Percentiles rank a stretch among this genome's conserved stretches.
phyloP scores from a whole-genome alignment of 2,888 invertebrate genomes.

The Temnothorax unifasciatus region DNA sequence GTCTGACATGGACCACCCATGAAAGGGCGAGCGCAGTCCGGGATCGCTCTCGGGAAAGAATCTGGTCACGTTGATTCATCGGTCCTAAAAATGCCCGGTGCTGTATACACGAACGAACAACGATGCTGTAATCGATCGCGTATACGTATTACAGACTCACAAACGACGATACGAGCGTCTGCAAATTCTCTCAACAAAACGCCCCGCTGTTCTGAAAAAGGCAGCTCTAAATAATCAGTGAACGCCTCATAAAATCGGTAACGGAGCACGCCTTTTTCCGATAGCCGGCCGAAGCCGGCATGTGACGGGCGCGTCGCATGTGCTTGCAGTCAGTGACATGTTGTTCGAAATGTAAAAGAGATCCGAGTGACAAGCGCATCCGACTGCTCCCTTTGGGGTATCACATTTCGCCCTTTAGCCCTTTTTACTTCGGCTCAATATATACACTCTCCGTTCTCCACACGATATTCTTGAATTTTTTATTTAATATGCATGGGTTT shows the following conservation, averaged over 20 bases:
- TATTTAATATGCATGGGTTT: not conserved
- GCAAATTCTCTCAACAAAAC: slow-evolving; percentile 10
- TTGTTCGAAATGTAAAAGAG: slow-evolving; percentile 53
- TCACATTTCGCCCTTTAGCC: slow-evolving; percentile 29
- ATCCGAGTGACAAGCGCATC: slow-evolving; percentile 55
- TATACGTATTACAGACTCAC: not conserved
- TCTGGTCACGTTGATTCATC: slow-evolving; percentile 48
- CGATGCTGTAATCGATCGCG: slow-evolving; percentile 43
- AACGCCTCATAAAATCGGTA: slow-evolving; percentile 43
- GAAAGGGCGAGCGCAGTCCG: slow-evolving; percentile 11
- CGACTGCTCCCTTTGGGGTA: slow-evolving; percentile 14
- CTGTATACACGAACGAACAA: slow-evolving; percentile 19
- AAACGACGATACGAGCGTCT: not conserved
- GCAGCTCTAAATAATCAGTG: slow-evolving; percentile 31
- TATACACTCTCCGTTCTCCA: not conserved
- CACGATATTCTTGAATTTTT: not conserved
- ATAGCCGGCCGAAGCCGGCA: not conserved
- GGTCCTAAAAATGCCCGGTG: slow-evolving; percentile 58
- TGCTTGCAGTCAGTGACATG: slow-evolving; percentile 13
- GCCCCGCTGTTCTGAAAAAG: not conserved
- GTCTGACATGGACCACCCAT: slow-evolving; percentile 65
- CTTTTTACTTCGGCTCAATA: not conserved
- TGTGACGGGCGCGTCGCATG: not conserved
- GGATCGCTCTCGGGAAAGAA: not conserved
- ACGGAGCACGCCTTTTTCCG: not conserved